Conservation (phyloP, 2,797 vertebrate genomes). For the Tamandua tetradactyla region DNA sequence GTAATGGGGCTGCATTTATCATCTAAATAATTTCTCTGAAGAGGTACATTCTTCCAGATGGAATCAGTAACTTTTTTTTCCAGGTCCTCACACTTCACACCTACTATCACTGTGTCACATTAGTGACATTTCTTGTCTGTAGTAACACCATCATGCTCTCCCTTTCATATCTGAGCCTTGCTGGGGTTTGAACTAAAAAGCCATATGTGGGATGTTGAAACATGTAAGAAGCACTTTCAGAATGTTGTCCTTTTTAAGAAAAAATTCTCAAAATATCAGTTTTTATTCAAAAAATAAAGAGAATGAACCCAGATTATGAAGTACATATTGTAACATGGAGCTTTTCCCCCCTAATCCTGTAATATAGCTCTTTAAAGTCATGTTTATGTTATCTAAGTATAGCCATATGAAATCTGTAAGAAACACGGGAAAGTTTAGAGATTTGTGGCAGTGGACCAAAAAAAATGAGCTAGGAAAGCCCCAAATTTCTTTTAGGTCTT, state of each 20-base stretch:
- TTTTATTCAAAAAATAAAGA: conserved; percentile 75
- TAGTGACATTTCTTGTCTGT: neutral
- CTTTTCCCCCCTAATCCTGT: neutral
- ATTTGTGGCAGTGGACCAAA: conserved; percentile 39
- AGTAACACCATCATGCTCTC: neutral
- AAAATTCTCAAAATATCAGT: conserved; percentile 23
- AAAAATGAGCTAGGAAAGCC: conserved; percentile 20
- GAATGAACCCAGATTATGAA: conserved; percentile 1
- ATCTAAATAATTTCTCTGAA: conserved; percentile 28
- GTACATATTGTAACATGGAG: conserved; percentile 4
- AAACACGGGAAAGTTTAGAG: neutral
- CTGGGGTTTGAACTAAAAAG: conserved; percentile 77
- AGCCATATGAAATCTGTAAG: neutral
- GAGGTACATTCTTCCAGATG: conserved; percentile 67
- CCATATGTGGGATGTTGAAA: conserved; percentile 70
- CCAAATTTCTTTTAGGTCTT: neutral
- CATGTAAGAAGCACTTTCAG: conserved; percentile 75
- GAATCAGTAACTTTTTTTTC: neutral
- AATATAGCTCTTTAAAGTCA: neutral
- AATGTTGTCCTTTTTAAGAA: conserved; percentile 46
- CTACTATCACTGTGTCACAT: conserved; percentile 16
- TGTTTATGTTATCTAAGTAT: neutral
- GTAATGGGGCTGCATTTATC: neutral
- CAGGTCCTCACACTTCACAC: neutral
- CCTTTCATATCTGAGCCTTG: conserved; percentile 19